Evolutionary conservation across 1,140 invertebrate species (phyloP), one percentile per base, ranked within the genome.

Genomic region (Zaprionus africanus): DNA sequence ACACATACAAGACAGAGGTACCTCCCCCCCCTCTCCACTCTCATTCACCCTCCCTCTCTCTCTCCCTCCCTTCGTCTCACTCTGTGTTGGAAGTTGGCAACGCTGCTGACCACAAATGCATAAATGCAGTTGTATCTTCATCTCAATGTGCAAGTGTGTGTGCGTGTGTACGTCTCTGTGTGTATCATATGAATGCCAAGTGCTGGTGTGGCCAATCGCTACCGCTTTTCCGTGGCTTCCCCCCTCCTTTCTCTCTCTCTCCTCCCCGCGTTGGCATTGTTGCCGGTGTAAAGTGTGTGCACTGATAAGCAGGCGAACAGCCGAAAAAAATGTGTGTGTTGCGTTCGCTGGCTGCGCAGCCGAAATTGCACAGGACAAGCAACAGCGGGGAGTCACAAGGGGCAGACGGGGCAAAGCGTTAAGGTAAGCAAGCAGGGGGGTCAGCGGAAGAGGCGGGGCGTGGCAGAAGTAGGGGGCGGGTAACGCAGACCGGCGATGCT

Each of bases 101-200:
- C 70, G 73, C 49, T 43, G 73, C 54, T 73, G 75, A 76, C 74
- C 74, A 72, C 74, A 72, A 73, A 72, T 63, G 63, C 75, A 77
- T 77, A 77, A 73, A 77, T 77, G 69, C 75, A 77, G 57, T 73
- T 73, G 34, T 67, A 70, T 41, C 43, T 62, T 6, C 43, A 19
- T 31, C 12, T 61, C 22, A 17, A 26, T 64, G 43, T 9, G n/a
- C 58, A 24, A 43, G 43, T 24, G 12, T 59, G 38, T 58, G 31
- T 63, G 53, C 58, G 31, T 38, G 15, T 67, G 34, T 61, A 36
- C 56, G 57, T 56, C 22, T 65, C 15, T 43, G 53, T 43, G 46
- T 60, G 67, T 53, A 22, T 51, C 71, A 54, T 56, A 72, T 72
- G 56, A 65, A 76, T 72, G 75, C 75, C 62, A 77, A 77, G 69